Conservation (phyloP, 2,888 invertebrate species). For the Archaeoteleia sp. region DNA sequence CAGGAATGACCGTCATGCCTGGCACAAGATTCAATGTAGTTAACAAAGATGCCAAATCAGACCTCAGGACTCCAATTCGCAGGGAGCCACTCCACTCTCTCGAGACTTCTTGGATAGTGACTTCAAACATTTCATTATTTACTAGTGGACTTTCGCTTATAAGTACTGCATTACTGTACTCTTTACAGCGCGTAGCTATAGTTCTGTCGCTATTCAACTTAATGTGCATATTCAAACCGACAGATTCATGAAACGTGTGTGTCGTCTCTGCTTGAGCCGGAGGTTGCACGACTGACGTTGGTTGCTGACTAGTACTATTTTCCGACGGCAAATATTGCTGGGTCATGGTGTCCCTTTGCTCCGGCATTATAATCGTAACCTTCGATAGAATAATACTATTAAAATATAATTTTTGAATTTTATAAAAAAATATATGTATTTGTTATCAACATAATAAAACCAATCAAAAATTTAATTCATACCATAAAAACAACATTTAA, state of each 20-base stretch:
- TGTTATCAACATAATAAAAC: too few relatives aligned
- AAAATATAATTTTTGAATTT: too few relatives aligned
- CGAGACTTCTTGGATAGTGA: conserved; percentile 80
- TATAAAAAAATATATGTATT: too few relatives aligned
- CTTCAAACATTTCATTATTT: conserved; percentile 87
- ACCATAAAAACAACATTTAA: too few relatives aligned
- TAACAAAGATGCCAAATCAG: conserved; percentile 75
- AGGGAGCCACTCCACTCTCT: conserved; percentile 84
- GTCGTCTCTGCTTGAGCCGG: conserved; percentile 74
- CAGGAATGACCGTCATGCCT: conserved; percentile 80
- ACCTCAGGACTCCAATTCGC: conserved; percentile 86
- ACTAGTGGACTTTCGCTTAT: conserved; percentile 85
- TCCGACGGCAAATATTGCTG: conserved; percentile 74
- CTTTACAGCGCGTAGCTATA: conserved; percentile 79
- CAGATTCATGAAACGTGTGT: conserved; percentile 77
- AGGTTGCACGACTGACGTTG: conserved; percentile 77
- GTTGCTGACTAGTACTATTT: conserved; percentile 78
- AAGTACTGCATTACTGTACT: conserved; percentile 79
- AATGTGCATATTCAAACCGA: conserved; percentile 84
- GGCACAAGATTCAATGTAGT: conserved; percentile 79
- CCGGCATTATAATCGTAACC: conserved; percentile 72
- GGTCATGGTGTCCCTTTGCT: conserved; percentile 69
- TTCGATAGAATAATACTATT: too few relatives aligned
- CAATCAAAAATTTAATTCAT: too few relatives aligned
- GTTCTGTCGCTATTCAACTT: conserved; percentile 81